phyloP scores from a whole-genome alignment of 2,113 vertebrate species.

The Agelaius phoeniceus region DNA sequence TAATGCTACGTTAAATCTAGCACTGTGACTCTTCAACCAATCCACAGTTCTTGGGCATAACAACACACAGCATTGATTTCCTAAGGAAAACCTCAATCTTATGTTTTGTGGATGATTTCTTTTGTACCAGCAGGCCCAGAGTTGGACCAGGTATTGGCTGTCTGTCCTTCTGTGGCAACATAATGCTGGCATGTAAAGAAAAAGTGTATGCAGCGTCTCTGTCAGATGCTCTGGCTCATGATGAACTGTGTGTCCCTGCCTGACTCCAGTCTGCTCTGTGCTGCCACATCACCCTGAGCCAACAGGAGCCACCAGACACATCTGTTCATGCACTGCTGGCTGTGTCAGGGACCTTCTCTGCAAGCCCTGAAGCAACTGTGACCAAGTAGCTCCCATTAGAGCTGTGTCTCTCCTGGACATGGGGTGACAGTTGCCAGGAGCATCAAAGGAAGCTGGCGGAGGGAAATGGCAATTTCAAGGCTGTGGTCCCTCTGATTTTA shows the following conservation, averaged over 20 bases:
- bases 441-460: not conserved
- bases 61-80: fast-evolving
- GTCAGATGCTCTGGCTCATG: not conserved
- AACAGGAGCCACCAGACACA: not conserved
- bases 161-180: not conserved
- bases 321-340: not conserved
- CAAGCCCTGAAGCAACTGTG: not conserved
- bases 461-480: not conserved
- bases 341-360: not conserved
- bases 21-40: not conserved
- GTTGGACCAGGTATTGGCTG: not conserved
- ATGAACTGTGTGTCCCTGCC: not conserved
- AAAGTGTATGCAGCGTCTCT: not conserved
- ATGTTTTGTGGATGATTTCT: not conserved
- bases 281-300: not conserved
- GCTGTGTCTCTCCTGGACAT: not conserved
- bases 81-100: not conserved
- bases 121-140: not conserved
- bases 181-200: not conserved
- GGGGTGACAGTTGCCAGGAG: not conserved
- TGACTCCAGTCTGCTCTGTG: not conserved
- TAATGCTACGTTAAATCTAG: not conserved
- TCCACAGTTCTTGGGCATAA: not conserved
- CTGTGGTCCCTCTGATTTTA: not conserved
- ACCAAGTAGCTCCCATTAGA: not conserved